A percentile compares a stretch with the other conserved stretches of the same genome.
Evolutionary conservation across 2,113 vertebrate species (phyloP).

Genomic region (Ammodramus savannarum): DNA sequence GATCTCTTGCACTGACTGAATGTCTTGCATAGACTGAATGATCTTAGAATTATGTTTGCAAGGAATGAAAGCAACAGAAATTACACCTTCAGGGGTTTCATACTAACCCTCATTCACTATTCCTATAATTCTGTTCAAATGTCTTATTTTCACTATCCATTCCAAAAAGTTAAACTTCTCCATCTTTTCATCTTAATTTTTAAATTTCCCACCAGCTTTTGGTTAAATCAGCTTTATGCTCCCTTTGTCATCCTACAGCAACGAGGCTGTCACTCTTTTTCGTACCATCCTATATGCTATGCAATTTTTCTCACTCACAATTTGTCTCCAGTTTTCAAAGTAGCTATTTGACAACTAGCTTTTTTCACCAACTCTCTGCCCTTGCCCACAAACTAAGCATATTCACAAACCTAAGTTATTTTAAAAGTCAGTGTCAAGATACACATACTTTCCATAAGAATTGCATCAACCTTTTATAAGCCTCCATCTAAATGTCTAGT

Average conservation of each 20-base stretch:
- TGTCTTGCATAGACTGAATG: not conserved
- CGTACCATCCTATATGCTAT: fast-evolving
- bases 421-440: not conserved
- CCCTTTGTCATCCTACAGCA: not conserved
- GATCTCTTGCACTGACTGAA: not conserved
- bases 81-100: not conserved
- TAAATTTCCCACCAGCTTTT: not conserved
- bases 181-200: not conserved
- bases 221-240: not conserved
- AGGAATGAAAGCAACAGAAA: not conserved
- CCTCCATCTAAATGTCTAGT: not conserved
- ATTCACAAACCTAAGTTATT: not conserved
- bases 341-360: not conserved
- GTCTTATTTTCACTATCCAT: not conserved
- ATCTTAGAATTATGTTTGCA: not conserved
- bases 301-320: not conserved
- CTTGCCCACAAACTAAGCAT: not conserved
- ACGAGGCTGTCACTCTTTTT: not conserved
- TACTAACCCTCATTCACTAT: not conserved
- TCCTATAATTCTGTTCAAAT: not conserved
- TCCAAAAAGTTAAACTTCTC: not conserved
- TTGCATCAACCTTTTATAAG: not conserved
- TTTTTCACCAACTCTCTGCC: not conserved
- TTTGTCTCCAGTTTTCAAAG: not conserved
- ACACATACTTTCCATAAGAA: not conserved